Percentiles rank a stretch among this genome's conserved stretches.
phyloP scores from a whole-genome alignment of 2,113 vertebrate species.

The Pachypanchax playfairii region DNA sequence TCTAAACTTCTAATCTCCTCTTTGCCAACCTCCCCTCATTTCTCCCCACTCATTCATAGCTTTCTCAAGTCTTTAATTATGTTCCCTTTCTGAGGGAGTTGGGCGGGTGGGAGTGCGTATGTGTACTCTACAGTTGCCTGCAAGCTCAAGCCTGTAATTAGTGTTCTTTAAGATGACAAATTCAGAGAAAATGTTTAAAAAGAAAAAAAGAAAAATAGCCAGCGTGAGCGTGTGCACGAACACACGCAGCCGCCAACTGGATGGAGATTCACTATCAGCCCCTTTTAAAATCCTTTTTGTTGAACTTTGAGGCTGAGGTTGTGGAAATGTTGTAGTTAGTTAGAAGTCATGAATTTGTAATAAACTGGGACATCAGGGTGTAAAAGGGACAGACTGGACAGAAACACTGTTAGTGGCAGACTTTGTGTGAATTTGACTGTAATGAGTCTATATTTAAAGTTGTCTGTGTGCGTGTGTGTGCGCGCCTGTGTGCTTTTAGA shows the following conservation, averaged over 20 bases:
- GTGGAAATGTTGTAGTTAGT: constrained; percentile 21
- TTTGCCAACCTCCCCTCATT: constrained; percentile 19
- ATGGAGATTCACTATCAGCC: not conserved
- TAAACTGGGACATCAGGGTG: constrained; percentile 9
- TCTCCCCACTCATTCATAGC: constrained; percentile 61
- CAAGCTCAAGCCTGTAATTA: constrained; percentile 75
- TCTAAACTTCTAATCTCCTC: constrained; percentile 54
- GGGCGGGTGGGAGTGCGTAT: constrained; percentile 64
- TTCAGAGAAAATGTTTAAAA: constrained; percentile 61
- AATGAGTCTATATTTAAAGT: constrained; percentile 55
- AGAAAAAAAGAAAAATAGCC: constrained; percentile 40
- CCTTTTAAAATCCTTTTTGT: constrained; percentile 23
- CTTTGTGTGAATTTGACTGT: constrained; percentile 31
- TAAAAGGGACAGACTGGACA: constrained; percentile 4
- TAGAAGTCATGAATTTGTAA: constrained; percentile 16
- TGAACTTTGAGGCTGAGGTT: constrained; percentile 28
- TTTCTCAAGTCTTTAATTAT: constrained; percentile 73
- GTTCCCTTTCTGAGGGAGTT: constrained; percentile 56
- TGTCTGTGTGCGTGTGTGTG: constrained; percentile 21
- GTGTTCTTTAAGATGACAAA: constrained; percentile 71
- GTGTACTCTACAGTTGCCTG: constrained; percentile 52
- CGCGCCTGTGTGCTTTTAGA: constrained; percentile 22
- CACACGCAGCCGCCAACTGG: rapidly evolving
- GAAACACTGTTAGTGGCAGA: constrained; percentile 9
- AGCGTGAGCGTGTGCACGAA: constrained; percentile 27